Evolutionary conservation across 2,888 invertebrate species (phyloP).

Genomic region (Cosmia trapezina): DNA sequence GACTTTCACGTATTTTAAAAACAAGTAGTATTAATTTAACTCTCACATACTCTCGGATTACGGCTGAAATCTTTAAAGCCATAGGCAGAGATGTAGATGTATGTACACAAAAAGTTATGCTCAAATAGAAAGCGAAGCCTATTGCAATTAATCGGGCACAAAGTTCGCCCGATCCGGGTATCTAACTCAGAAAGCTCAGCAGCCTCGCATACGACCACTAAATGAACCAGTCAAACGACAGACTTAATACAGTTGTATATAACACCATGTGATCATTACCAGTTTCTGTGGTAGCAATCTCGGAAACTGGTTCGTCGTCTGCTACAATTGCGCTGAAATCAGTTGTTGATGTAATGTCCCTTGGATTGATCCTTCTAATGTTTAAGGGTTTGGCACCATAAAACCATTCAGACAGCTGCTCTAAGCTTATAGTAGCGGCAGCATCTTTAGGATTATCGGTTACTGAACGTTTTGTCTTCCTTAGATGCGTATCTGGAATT

Average conservation of each 20-base stretch:
- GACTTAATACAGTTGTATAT: too few species aligned
- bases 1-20: neutral
- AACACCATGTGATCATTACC: slow-evolving; percentile 20
- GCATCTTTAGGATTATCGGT: slow-evolving; percentile 18
- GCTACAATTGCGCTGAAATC: neutral
- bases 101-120: too few species aligned
- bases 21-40: neutral
- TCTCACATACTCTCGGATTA: too few species aligned
- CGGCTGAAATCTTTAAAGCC: too few species aligned
- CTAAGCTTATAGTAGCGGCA: slow-evolving; percentile 48
- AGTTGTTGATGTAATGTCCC: neutral
- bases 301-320: neutral
- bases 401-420: slow-evolving; percentile 71
- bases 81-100: too few species aligned
- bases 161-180: neutral
- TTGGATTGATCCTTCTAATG: neutral
- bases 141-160: too few species aligned
- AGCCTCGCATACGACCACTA: neutral
- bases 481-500: slow-evolving; percentile 53
- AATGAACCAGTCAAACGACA: too few species aligned
- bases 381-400: slow-evolving; percentile 60
- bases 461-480: slow-evolving; percentile 65
- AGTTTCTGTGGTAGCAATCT: slow-evolving; percentile 1
- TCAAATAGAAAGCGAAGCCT: too few species aligned
- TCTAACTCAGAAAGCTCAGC: neutral